A percentile compares a stretch with the other conserved stretches of the same genome.
These are phyloP conservation scores for Clangula hyemalis DNA, from an alignment of 2,797 vertebrate genomes.

Conservation along the genomic window DNA sequence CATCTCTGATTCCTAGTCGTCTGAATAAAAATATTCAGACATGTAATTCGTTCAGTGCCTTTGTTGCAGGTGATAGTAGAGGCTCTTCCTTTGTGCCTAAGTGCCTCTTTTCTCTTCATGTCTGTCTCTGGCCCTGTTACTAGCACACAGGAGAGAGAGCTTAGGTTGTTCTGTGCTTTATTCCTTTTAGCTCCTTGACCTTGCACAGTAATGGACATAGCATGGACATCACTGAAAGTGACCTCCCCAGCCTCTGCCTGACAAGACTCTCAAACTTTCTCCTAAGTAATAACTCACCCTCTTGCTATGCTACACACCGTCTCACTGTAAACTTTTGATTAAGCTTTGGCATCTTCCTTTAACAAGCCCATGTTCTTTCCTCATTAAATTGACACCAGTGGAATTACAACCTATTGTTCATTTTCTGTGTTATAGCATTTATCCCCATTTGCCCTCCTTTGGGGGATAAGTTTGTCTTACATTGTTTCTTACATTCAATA, in stretches of 20 bases:
- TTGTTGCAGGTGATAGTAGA: conserved; percentile 60
- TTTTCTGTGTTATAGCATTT: neutral
- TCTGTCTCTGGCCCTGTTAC: conserved; percentile 14
- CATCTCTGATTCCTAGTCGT: conserved; percentile 58
- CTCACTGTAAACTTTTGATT: neutral
- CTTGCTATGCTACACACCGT: neutral
- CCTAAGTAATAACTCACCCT: neutral
- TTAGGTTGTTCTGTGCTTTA: neutral
- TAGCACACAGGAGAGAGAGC: neutral
- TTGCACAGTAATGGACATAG: neutral
- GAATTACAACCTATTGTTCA: neutral
- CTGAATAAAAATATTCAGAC: conserved; percentile 67
- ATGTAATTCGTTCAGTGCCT: conserved; percentile 62
- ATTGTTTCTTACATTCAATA: neutral
- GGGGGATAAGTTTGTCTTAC: neutral
- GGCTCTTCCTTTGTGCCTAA: conserved; percentile 48
- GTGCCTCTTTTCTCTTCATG: conserved; percentile 20
- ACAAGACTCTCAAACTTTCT: neutral
- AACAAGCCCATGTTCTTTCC: neutral
- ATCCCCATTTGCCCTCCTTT: neutral
- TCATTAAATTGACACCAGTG: neutral
- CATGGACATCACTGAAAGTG: neutral
- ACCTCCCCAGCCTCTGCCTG: neutral
- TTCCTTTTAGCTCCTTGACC: conserved; percentile 3
- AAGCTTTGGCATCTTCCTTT: conserved; percentile 30